A percentile compares a stretch with the other conserved stretches of the same genome.
phyloP scores from a whole-genome alignment of 2,113 vertebrate species.

The Puntigrus tetrazona region DNA sequence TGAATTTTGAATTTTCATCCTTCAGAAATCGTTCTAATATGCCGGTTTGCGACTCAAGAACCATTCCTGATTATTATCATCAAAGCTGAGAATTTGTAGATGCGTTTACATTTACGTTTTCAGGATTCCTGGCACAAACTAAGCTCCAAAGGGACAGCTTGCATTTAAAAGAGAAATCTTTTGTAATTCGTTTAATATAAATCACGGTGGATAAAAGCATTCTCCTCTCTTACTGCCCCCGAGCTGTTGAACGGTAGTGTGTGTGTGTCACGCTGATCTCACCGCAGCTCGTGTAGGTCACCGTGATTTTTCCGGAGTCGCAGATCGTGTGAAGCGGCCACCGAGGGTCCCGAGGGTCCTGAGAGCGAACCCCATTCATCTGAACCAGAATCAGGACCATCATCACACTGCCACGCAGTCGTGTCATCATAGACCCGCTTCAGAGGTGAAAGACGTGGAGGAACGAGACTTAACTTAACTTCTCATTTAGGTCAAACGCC shows the following conservation, averaged over 20 bases:
- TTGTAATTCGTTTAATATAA: neutral
- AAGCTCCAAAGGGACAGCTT: neutral
- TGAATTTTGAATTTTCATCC: no score
- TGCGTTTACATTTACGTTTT: neutral
- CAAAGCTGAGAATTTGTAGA: neutral
- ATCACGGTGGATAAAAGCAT: neutral
- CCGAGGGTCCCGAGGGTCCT: conserved; percentile 6
- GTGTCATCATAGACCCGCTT: neutral
- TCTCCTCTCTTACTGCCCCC: neutral
- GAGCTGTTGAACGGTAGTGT: neutral
- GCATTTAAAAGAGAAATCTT: neutral
- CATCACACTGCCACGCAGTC: neutral
- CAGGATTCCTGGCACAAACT: neutral
- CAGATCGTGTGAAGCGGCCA: conserved; percentile 46
- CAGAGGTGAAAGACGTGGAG: neutral
- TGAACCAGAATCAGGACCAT: conserved; percentile 26
- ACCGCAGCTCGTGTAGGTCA: conserved; percentile 47
- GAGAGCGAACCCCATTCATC: neutral
- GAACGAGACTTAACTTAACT: conserved; percentile 34
- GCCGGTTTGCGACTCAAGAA: neutral
- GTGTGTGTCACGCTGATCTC: conserved; percentile 8
- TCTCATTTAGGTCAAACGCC: conserved; percentile 38
- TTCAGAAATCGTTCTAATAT: neutral
- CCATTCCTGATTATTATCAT: neutral
- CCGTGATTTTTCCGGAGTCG: neutral